Evolutionary conservation across 2,113 vertebrate species (phyloP), one percentile per base, ranked within the genome.

Genomic region (Uropsilus gracilis): DNA sequence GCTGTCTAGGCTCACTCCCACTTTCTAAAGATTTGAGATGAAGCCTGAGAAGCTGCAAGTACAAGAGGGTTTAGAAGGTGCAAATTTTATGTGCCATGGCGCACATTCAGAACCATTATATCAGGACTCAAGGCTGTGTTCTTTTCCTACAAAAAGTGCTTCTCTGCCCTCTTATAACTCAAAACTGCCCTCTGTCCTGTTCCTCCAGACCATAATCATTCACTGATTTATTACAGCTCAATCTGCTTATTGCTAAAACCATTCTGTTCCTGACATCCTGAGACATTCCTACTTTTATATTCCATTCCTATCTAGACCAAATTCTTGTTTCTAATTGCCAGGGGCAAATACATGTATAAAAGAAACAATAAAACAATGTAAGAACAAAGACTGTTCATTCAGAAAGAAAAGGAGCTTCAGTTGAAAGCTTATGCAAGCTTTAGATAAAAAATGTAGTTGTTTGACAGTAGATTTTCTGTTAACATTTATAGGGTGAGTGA

Each of bases 331-430:
- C 48, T 72, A 77, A 81, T 75, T 80, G 37, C 66, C 61, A 55
- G 75, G 14, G 24, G 61, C 75, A 72, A 72, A 93, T 78, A 34
- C 16, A 63, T 22, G 20, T 59, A 37, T 39, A 53, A 94, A 48
- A 96, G 91, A 94, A 92, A 83, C n/a, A 68, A 86, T 37, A 57
- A 83, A 87, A 88, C 72, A 93, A 94, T 77, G 42, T 42, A 91
- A 73, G 30, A 92, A 94, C 55, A 90, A 81, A 88, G 55, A 53
- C 71, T 44, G 75, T 94, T 94, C 77, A 82, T 80, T 89, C 59
- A 78, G 71, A 28, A 57, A 66, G 85, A 87, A 87, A 81, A 88
- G n/a, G 18, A 37, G 73, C 72, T 78, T 78, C 59, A 18, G 28
- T 64, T 69, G 42, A 90, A 85, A 87, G 72, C 37, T 61, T 78